Evolutionary conservation across 1,140 invertebrate genomes (phyloP).

Genomic region (Sycobia sp.): DNA sequence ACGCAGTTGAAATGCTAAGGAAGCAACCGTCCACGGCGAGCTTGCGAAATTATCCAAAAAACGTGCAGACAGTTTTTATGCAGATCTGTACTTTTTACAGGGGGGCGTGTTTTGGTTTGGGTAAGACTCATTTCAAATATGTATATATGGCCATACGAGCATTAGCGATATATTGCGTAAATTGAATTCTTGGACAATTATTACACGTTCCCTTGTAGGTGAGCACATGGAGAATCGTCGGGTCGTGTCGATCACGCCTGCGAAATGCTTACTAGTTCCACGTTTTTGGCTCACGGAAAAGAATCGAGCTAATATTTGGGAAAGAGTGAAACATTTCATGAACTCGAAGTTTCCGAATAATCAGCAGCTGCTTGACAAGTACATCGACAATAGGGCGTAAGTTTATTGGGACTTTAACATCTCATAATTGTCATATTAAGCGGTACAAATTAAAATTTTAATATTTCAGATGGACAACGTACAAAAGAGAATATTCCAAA

Average conservation of each 20-base stretch:
- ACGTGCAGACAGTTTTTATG: constrained; percentile 52
- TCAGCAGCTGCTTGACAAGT: constrained; percentile 44
- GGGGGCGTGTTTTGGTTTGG: constrained; percentile 55
- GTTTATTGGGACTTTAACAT: not conserved
- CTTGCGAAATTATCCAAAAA: constrained; percentile 39
- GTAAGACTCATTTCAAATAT: constrained; percentile 34
- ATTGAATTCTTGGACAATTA: no score
- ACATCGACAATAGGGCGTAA: constrained; percentile 58
- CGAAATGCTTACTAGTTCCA: constrained; percentile 67
- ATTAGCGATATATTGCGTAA: no score
- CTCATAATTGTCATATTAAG: not conserved
- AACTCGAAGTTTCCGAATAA: constrained; percentile 66
- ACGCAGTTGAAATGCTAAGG: constrained; percentile 47
- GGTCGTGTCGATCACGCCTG: constrained; percentile 63
- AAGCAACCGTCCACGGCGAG: constrained; percentile 43
- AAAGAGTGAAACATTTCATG: constrained; percentile 65
- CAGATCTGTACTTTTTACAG: constrained; percentile 50
- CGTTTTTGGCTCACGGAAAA: constrained; percentile 67
- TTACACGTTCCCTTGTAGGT: no score
- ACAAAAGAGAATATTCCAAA: constrained; percentile 59
- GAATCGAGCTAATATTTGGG: constrained; percentile 70
- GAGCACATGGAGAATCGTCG: constrained; percentile 67
- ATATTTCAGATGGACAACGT: constrained; percentile 59
- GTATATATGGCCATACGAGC: no score
- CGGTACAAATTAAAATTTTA: not conserved